These are phyloP conservation scores for Pterostichus madidus DNA, from an alignment of 2,888 invertebrate genomes.

Conservation along the genomic window DNA sequence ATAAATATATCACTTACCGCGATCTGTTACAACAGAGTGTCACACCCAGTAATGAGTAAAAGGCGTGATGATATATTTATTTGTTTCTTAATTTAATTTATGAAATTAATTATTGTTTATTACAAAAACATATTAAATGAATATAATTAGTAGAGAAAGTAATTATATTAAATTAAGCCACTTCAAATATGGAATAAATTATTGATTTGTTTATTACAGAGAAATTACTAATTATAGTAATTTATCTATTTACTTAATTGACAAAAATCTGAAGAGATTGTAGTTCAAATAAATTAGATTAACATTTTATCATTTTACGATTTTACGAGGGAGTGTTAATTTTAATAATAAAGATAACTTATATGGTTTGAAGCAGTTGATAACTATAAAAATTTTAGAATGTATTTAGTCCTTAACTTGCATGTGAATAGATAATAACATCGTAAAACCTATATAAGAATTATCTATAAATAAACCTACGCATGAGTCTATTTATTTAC, in stretches of 20 bases:
- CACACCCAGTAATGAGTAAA: too few species aligned
- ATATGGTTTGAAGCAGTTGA: not conserved
- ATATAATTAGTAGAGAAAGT: too few species aligned
- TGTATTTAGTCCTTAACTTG: not conserved
- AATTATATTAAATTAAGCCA: too few species aligned
- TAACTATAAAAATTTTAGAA: constrained; percentile 2
- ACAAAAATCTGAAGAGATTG: constrained; percentile 26
- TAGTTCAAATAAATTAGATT: constrained; percentile 6
- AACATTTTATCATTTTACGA: not conserved
- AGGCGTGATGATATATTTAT: too few species aligned
- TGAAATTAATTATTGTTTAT: too few species aligned
- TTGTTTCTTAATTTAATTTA: too few species aligned
- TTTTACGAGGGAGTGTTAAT: not conserved
- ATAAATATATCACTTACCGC: too few species aligned
- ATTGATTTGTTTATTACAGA: not conserved
- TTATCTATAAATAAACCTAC: constrained; percentile 40
- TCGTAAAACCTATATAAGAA: constrained; percentile 15
- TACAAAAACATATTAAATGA: too few species aligned
- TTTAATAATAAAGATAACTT: constrained; percentile 23
- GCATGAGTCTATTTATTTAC: constrained; percentile 31
- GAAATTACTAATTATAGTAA: constrained; percentile 34
- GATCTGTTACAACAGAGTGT: too few species aligned
- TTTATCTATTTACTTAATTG: constrained; percentile 20
- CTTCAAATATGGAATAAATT: not conserved
- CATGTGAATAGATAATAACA: constrained; percentile 31